A percentile compares a stretch with the other conserved stretches of the same genome.
These are phyloP conservation scores for Siniperca obscura DNA, from an alignment of 2,797 vertebrate species.

Conservation along the genomic window DNA sequence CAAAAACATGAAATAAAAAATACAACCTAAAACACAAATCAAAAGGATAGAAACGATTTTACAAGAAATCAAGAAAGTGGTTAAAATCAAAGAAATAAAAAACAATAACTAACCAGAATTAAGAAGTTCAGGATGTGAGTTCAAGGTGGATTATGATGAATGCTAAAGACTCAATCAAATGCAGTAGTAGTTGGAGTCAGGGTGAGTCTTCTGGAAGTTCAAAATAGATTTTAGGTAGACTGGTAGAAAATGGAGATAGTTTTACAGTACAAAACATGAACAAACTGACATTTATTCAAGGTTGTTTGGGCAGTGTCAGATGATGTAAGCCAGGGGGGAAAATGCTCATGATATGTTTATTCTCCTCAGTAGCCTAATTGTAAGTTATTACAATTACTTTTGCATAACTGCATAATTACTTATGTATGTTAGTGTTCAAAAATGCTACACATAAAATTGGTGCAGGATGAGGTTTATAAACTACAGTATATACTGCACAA, in stretches of 20 bases:
- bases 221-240: background rate
- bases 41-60: background rate
- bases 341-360: background rate
- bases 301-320: background rate
- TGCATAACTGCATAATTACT: background rate
- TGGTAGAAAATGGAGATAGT: background rate
- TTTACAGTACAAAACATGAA: background rate
- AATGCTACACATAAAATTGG: background rate
- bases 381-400: background rate
- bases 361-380: background rate
- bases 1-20: background rate
- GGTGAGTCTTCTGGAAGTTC: background rate
- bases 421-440: background rate
- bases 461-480: background rate
- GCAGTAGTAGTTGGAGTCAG: background rate
- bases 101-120: background rate
- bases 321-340: background rate
- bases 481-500: background rate
- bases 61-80: background rate
- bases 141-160: background rate
- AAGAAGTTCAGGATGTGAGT: background rate
- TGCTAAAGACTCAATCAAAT: background rate
- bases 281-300: background rate
- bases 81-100: background rate
- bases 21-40: background rate